phyloP scores from a whole-genome alignment of 2,113 vertebrate genomes.

The Psilopogon haemacephalus region DNA sequence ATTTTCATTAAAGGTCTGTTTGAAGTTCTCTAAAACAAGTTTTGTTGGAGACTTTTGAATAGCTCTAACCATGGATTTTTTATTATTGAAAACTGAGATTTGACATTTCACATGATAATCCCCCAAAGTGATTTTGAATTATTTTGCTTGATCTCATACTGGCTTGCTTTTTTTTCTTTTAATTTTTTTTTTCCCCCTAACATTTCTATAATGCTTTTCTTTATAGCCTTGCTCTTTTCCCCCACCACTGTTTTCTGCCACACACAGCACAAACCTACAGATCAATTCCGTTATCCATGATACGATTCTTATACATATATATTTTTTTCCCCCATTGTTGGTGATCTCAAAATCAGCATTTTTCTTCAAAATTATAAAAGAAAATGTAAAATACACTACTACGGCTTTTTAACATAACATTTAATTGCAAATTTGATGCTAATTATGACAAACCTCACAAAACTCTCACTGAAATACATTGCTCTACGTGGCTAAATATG shows the following conservation, averaged over 20 bases:
- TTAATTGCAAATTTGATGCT: neutral
- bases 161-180: neutral
- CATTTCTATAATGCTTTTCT: neutral
- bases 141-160: neutral
- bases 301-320: neutral
- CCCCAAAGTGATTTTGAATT: neutral
- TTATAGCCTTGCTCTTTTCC: neutral
- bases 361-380: neutral
- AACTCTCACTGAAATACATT: neutral
- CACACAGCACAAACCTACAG: neutral
- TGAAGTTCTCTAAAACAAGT: neutral
- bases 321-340: neutral
- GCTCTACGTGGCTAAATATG: neutral
- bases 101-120: neutral
- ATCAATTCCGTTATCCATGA: neutral
- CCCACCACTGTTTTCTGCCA: neutral
- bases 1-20: neutral
- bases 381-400: slow-evolving; percentile 6
- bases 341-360: neutral
- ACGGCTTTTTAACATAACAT: neutral
- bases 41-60: neutral
- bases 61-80: neutral
- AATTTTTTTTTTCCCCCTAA: no score
- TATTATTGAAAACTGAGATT: neutral
- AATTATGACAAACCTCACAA: neutral